Evolutionary conservation across 2,888 invertebrate genomes (phyloP), one percentile per base, ranked within the genome.

Genomic region (Stictocephala bisonia): DNA sequence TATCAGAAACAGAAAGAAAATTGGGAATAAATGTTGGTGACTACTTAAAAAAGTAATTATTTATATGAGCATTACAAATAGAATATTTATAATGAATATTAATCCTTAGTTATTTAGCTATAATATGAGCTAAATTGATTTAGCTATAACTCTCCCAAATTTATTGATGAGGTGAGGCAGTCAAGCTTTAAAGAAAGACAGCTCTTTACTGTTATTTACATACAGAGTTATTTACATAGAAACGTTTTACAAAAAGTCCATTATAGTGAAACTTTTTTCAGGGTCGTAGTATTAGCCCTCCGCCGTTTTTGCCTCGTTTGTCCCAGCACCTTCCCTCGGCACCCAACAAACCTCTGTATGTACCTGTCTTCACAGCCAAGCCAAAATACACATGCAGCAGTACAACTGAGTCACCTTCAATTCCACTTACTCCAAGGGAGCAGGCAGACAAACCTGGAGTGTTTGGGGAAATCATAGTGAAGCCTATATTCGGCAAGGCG

Each of bases 201-300:
- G n/a, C n/a, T n/a, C n/a, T n/a, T n/a, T n/a, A n/a, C n/a, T n/a
- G n/a, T n/a, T n/a, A n/a, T n/a, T n/a, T n/a, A n/a, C n/a, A n/a
- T n/a, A n/a, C n/a, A n/a, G n/a, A n/a, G n/a, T n/a, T n/a, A n/a
- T n/a, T 35, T 35, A 35, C 35, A 35, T 35, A 35, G 35, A 35
- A 9, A 35, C 35, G 11, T 9, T 35, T 35, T 35, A 35, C 7
- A 35, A 35, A 11, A 35, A 11, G n/a, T n/a, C n/a, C n/a, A n/a
- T n/a, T n/a, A n/a, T n/a, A n/a, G n/a, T n/a, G n/a, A n/a, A n/a
- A 20, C 4, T 50, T 4, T 50, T 6, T 20, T 15, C 50, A 68
- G 51, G n/a, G 15, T 3, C 13, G 31, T 15, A 41, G 56, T 56
- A 20, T 26, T 7, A 69, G 69, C n/a, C 69, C 69, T 31, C 69